phyloP scores from a whole-genome alignment of 92 coral and sea anemone genomes.

The Epizoanthus stellaris region DNA sequence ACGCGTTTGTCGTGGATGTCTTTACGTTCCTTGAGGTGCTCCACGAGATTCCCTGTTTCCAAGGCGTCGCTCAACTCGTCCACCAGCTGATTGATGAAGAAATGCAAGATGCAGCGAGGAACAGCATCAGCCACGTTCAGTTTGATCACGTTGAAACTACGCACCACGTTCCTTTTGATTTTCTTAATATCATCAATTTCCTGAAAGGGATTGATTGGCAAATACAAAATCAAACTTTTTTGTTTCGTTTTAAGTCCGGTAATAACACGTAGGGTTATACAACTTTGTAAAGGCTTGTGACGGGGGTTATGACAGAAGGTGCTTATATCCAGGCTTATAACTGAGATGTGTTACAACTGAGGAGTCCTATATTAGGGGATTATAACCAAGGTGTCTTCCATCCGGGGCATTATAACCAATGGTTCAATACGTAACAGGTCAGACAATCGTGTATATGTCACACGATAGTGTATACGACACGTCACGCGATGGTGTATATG shows the following conservation, averaged over 20 bases:
- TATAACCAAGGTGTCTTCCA: too few relatives aligned
- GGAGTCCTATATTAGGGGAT: too few relatives aligned
- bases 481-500: too few relatives aligned
- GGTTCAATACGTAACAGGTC: too few relatives aligned
- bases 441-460: too few relatives aligned
- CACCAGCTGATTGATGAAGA: constrained; percentile 72
- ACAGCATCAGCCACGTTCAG: constrained; percentile 78
- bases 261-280: too few relatives aligned
- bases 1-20: constrained; percentile 65
- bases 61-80: constrained; percentile 65
- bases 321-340: too few relatives aligned
- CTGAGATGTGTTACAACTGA: too few relatives aligned
- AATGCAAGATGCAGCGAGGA: constrained; percentile 82
- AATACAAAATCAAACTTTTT: neutral
- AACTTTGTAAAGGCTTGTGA: too few relatives aligned
- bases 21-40: constrained; percentile 63
- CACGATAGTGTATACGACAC: too few relatives aligned
- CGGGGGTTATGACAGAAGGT: too few relatives aligned
- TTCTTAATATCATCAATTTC: constrained; percentile 61
- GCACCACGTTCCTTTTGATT: constrained; percentile 69
- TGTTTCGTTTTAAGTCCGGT: neutral
- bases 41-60: constrained; percentile 65
- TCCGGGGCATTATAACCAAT: too few relatives aligned
- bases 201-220: constrained; percentile 20
- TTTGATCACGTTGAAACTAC: constrained; percentile 73